These are phyloP conservation scores for Chrysolophus pictus DNA, from an alignment of 2,797 vertebrate species.

Conservation along the genomic window DNA sequence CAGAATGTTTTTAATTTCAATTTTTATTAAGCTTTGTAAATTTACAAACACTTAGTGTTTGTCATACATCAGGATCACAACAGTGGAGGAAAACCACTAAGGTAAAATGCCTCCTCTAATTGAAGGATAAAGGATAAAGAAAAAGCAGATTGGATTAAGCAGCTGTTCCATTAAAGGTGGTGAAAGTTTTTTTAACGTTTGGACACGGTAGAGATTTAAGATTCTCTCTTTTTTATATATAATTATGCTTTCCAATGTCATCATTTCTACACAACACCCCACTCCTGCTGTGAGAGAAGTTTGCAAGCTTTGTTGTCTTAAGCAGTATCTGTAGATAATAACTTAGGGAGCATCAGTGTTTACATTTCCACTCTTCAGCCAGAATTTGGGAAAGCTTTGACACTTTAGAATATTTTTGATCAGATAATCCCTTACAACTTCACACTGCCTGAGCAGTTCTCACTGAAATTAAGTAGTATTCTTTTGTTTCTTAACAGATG, in stretches of 20 bases:
- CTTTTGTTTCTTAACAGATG: slow-evolving; percentile 85
- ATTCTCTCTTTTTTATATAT: not conserved
- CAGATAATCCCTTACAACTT: not conserved
- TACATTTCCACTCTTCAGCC: not conserved
- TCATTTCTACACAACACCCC: not conserved
- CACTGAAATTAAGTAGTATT: slow-evolving; percentile 16
- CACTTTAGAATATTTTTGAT: not conserved
- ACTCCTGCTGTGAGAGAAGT: not conserved
- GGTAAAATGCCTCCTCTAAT: not conserved
- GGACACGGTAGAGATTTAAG: not conserved
- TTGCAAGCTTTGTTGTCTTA: not conserved
- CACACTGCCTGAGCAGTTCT: not conserved
- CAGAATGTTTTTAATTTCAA: not conserved
- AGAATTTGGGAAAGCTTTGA: not conserved
- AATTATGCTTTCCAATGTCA: not conserved
- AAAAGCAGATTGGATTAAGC: not conserved
- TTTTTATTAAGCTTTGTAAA: not conserved
- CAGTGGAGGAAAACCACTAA: not conserved
- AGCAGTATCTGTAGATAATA: not conserved
- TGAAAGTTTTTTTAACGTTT: not conserved
- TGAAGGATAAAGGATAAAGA: not conserved
- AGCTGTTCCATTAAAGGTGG: not conserved
- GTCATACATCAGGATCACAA: not conserved
- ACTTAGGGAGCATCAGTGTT: not conserved
- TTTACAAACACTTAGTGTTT: not conserved